Evolutionary conservation across 92 coral and sea anemone genomes (phyloP).

Genomic region (Epizoanthus stellaris): DNA sequence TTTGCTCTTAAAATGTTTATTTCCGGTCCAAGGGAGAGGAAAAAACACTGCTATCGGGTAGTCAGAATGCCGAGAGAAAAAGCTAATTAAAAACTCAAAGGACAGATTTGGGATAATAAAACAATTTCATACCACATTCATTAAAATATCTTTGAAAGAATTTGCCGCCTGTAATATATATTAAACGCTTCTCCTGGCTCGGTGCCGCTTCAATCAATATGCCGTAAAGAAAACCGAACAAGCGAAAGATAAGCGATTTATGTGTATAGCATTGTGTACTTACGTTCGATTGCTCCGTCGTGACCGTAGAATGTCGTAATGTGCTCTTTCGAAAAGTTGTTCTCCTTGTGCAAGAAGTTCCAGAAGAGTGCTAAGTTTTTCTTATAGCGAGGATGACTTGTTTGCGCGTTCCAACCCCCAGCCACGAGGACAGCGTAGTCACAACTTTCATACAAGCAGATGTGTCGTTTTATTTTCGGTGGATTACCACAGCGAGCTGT

Average conservation of each 20-base stretch:
- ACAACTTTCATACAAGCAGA: constrained; percentile 72
- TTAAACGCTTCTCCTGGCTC: constrained; percentile 56
- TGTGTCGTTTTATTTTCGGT: constrained; percentile 26
- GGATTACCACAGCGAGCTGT: constrained; percentile 71
- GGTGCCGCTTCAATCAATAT: constrained; percentile 57
- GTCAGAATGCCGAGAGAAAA: constrained; percentile 40
- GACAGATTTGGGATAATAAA: constrained; percentile 70
- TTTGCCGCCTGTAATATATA: constrained; percentile 84
- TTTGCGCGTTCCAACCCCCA: constrained; percentile 87
- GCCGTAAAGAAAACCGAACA: constrained; percentile 43
- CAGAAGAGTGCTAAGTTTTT: constrained; percentile 76
- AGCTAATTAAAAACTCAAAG: constrained; percentile 62
- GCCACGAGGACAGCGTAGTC: constrained; percentile 87
- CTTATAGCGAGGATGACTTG: constrained; percentile 74
- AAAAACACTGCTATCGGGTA: background rate
- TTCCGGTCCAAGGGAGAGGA: constrained; percentile 16
- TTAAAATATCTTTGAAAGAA: constrained; percentile 72
- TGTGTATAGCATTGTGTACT: constrained; percentile 52
- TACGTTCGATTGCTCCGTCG: constrained; percentile 83
- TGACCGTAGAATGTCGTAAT: constrained; percentile 87
- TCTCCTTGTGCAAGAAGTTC: constrained; percentile 70
- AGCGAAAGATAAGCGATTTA: constrained; percentile 34
- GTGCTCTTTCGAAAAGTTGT: constrained; percentile 70
- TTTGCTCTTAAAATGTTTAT: constrained; percentile 27
- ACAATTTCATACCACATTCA: constrained; percentile 64